A percentile compares a stretch with the other conserved stretches of the same genome.
phyloP scores from a whole-genome alignment of 2,888 invertebrate species.

The Ptychoptera contaminata region DNA sequence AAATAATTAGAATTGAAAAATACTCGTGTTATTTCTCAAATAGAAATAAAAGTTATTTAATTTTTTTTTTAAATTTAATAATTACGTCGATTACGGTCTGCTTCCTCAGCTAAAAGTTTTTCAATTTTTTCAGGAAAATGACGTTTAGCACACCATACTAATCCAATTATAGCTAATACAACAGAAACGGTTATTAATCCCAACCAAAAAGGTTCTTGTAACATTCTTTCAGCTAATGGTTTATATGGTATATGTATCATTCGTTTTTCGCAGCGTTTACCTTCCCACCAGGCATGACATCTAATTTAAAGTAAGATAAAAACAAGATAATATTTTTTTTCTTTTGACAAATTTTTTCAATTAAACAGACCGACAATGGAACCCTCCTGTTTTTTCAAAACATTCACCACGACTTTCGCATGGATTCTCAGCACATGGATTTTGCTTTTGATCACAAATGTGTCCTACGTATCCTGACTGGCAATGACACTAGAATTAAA shows the following conservation, averaged over 20 bases:
- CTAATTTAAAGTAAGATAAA: constrained; percentile 12
- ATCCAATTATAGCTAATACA: constrained; percentile 60
- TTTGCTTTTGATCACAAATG: constrained; percentile 49
- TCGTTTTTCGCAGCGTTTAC: constrained; percentile 49
- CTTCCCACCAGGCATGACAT: constrained; percentile 62
- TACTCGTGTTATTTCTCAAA: not conserved
- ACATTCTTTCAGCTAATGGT: constrained; percentile 61
- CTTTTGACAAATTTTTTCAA: not conserved
- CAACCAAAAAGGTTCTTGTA: constrained; percentile 80
- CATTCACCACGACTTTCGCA: constrained; percentile 64
- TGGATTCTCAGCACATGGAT: constrained; percentile 55
- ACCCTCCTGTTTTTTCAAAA: constrained; percentile 46
- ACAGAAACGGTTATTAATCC: constrained; percentile 72
- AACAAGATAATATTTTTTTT: not conserved
- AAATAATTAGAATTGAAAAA: too few relatives aligned
- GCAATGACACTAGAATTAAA: constrained; percentile 40
- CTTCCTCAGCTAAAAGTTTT: constrained; percentile 65
- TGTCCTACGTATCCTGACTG: constrained; percentile 48
- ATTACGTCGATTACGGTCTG: constrained; percentile 55
- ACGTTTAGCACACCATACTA: constrained; percentile 70
- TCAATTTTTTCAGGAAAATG: constrained; percentile 78
- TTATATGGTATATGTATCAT: constrained; percentile 54
- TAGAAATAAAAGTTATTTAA: too few relatives aligned
- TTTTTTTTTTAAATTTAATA: constrained; percentile 15
- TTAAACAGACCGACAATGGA: constrained; percentile 39